Base-by-base conservation (phyloP, 2,797 vertebrate species). In the Alca torda region DNA sequence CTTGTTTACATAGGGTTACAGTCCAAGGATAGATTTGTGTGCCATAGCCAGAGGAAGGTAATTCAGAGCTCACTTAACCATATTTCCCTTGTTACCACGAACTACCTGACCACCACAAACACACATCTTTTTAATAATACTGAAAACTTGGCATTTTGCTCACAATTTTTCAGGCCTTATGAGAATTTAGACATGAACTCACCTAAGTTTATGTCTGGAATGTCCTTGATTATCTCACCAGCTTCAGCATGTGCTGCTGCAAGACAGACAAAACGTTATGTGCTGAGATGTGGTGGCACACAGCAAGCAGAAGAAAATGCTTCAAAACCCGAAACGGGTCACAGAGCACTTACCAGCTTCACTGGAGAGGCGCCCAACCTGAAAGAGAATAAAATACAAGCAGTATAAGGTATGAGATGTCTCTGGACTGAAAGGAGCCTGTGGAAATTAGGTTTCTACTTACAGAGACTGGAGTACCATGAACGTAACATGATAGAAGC, bases 191-290 rank as follows among this genome's bases (percentile, higher is more conserved):
- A 65, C 57, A 20, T 23, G 53, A 87, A 96, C 98, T 91, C 95
- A 99, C 99, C 98, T 96, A 97, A 96, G 72, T 99, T 99, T 91
- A 99, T 99, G 18, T 99, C 98, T 76, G 97, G 97, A 95, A 99
- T 99, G 90, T 99, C 99, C 48, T 98, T 98, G 81, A 96, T 97
- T 72, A 98, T 93, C 92, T 99, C 98, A 50, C 97, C 98, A 76
- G 90, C 95, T 59, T 98, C 98, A 87, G 73, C 93, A 90, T 98
- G 87, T 50, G 89, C 61, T 68, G 48, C 99, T 99, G 95, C 45
- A 93, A 51, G 76, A 70, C 35, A 95, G 84, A 57, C 6, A 80
- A 74, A 78, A 35, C 31, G 31, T 78, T 23, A 39, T 39, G 13
- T 61, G 16, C 56, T 94, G 1, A 33, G 80, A 43, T 25, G 23